Evolutionary conservation across 2,113 vertebrate genomes (phyloP).

Genomic region (Oreochromis spilurus): DNA sequence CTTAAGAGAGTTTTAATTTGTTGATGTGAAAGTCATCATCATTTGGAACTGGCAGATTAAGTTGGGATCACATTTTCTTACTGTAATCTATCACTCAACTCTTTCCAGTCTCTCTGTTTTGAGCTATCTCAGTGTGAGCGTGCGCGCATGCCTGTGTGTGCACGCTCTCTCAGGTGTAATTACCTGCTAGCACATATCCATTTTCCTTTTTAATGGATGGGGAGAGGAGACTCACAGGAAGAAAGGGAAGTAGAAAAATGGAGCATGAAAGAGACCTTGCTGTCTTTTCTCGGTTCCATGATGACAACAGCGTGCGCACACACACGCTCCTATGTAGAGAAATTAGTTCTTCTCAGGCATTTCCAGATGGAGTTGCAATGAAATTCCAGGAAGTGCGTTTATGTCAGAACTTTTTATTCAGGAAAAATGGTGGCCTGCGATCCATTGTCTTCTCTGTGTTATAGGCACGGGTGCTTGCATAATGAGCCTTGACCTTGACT

Average conservation of each 20-base stretch:
- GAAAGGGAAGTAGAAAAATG: not conserved
- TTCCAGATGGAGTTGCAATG: constrained; percentile 2
- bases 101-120: not conserved
- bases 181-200: constrained; percentile 40
- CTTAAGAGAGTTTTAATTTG: not conserved
- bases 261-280: not conserved
- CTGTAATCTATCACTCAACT: not conserved
- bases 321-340: not conserved
- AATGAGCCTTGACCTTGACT: constrained; percentile 32
- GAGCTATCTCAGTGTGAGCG: not conserved
- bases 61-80: not conserved
- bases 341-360: not conserved
- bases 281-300: not conserved
- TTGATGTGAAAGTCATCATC: not conserved
- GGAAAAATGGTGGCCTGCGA: constrained; percentile 38
- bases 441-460: constrained; percentile 49
- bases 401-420: constrained; percentile 30
- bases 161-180: constrained; percentile 24
- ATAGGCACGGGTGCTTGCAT: not conserved
- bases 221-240: not conserved
- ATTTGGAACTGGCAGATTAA: not conserved
- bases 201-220: constrained; percentile 35
- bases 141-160: not conserved
- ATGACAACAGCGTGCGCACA: not conserved
- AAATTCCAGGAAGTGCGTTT: constrained; percentile 61